Evolutionary conservation across 2,797 vertebrate genomes (phyloP).

Genomic region (Bradypodion ventrale): DNA sequence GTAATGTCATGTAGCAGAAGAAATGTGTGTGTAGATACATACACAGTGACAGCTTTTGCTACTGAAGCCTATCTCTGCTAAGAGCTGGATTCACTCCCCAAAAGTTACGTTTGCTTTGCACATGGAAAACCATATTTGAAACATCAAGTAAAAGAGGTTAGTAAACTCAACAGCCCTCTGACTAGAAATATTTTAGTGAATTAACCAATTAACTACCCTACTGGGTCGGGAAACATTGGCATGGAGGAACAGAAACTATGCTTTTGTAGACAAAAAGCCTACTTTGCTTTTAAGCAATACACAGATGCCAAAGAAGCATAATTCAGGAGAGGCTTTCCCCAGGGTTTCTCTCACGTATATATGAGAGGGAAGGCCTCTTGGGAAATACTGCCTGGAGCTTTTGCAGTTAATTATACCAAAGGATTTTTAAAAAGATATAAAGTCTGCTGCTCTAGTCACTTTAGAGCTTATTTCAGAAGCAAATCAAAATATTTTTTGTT

Average conservation of each 20-base stretch:
- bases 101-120: background rate
- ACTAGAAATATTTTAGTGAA: background rate
- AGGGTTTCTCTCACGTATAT: background rate
- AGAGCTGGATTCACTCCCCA: background rate
- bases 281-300: background rate
- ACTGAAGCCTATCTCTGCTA: conserved; percentile 5
- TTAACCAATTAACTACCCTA: background rate
- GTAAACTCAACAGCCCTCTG: background rate
- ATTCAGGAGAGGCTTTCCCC: background rate
- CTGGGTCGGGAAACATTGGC: background rate
- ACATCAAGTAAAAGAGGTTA: background rate
- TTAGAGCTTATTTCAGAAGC: background rate
- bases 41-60: conserved; percentile 5
- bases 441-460: background rate
- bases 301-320: background rate
- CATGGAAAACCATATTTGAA: background rate
- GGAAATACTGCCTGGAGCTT: background rate
- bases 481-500: background rate
- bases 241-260: background rate
- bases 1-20: rapidly evolving
- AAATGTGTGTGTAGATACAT: background rate
- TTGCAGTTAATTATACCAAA: background rate
- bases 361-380: background rate
- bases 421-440: background rate
- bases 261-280: background rate